These are phyloP conservation scores for Meiosimyza platycephala DNA, from an alignment of 2,888 invertebrate genomes.

Conservation along the genomic window DNA sequence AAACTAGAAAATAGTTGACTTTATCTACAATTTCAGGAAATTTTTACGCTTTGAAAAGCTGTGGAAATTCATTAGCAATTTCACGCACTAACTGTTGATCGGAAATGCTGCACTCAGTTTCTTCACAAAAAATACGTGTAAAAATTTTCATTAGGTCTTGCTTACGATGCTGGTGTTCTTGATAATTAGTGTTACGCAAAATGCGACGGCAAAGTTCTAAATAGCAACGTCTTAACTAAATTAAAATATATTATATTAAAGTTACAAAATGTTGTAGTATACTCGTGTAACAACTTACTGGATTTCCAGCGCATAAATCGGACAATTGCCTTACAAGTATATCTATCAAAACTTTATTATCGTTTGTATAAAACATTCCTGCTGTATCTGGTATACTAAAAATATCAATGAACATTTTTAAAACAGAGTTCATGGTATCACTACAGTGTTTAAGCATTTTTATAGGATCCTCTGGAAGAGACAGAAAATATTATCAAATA, in stretches of 20 bases:
- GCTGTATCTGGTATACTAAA: constrained; percentile 85
- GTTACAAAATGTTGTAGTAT: background rate
- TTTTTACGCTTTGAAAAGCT: constrained; percentile 75
- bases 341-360: constrained; percentile 92
- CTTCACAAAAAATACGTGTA: constrained; percentile 87
- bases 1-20: constrained; percentile 6
- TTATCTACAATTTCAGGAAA: constrained; percentile 1
- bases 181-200: constrained; percentile 84
- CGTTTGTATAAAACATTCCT: constrained; percentile 92
- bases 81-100: constrained; percentile 84
- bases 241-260: constrained; percentile 34
- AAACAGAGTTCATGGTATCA: constrained; percentile 83
- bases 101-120: constrained; percentile 77
- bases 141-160: constrained; percentile 87
- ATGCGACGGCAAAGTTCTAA: constrained; percentile 83
- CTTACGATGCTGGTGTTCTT: constrained; percentile 81
- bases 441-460: constrained; percentile 83
- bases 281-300: constrained; percentile 69
- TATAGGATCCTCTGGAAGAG: constrained; percentile 83
- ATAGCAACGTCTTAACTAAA: constrained; percentile 80
- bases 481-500: background rate
- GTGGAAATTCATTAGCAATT: constrained; percentile 87
- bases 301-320: constrained; percentile 89
- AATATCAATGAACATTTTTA: constrained; percentile 89
- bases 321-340: constrained; percentile 91